phyloP scores from a whole-genome alignment of 2,113 vertebrate species.

The Connochaetes taurinus region DNA sequence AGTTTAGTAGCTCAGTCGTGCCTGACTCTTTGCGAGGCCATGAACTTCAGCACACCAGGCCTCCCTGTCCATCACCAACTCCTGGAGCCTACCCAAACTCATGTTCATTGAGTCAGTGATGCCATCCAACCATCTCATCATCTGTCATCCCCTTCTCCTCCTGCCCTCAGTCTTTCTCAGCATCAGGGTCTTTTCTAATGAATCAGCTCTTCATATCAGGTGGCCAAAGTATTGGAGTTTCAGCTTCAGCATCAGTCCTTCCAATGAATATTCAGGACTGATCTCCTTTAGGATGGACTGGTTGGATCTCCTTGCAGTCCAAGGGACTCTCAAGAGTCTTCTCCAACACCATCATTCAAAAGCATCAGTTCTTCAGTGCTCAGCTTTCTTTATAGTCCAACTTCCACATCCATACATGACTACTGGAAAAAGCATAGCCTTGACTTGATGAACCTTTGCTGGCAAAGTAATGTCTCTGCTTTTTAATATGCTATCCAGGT shows the following conservation, averaged over 20 bases:
- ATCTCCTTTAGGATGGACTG: background rate
- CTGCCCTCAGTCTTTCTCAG: background rate
- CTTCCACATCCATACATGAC: background rate
- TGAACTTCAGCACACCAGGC: background rate
- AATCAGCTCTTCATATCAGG: background rate
- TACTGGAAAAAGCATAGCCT: background rate
- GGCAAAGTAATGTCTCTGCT: background rate
- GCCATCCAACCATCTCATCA: background rate
- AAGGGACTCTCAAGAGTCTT: background rate
- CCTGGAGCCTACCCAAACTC: background rate
- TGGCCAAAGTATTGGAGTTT: background rate
- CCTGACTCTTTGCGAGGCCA: background rate
- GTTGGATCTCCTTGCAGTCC: background rate
- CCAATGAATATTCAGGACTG: background rate
- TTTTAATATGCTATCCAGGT: background rate
- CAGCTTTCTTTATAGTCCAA: background rate
- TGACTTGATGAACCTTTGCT: background rate
- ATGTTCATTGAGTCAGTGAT: background rate
- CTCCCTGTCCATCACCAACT: background rate
- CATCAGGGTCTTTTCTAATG: background rate
- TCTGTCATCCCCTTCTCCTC: background rate
- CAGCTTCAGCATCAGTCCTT: background rate
- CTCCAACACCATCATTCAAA: background rate
- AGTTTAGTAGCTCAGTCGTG: background rate
- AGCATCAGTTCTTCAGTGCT: background rate